phyloP scores from a whole-genome alignment of 1,140 invertebrate species.

The Metopolophium dirhodum region DNA sequence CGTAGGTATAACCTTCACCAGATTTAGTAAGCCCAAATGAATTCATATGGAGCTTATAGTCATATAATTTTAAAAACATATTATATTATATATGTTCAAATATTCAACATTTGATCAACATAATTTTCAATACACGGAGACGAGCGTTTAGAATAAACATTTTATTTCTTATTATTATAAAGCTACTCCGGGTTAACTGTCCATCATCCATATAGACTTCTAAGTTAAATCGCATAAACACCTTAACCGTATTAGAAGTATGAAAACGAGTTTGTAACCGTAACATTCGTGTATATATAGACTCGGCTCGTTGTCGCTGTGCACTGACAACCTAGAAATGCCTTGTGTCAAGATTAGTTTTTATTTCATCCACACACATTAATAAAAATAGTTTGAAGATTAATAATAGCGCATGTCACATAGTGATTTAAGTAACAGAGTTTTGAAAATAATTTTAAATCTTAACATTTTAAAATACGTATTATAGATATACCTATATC shows the following conservation, averaged over 20 bases:
- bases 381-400: not conserved
- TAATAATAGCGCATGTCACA: not conserved
- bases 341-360: not conserved
- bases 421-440: not conserved
- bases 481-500: not conserved
- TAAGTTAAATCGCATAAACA: not conserved
- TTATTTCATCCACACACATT: not conserved
- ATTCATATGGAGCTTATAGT: not conserved
- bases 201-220: not conserved
- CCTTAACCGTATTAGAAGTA: not conserved
- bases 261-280: not conserved
- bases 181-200: not conserved
- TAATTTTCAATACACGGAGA: not conserved
- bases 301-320: not conserved
- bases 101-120: not conserved
- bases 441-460: not conserved
- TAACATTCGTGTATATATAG: not conserved
- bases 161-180: not conserved
- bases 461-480: not conserved
- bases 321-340: not conserved
- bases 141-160: not conserved
- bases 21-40: not conserved
- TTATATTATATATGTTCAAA: not conserved
- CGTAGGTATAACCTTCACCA: not conserved
- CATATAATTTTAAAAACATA: not conserved